These are phyloP conservation scores for Megathymus violae DNA, from an alignment of 1,140 invertebrate species.

Conservation along the genomic window DNA sequence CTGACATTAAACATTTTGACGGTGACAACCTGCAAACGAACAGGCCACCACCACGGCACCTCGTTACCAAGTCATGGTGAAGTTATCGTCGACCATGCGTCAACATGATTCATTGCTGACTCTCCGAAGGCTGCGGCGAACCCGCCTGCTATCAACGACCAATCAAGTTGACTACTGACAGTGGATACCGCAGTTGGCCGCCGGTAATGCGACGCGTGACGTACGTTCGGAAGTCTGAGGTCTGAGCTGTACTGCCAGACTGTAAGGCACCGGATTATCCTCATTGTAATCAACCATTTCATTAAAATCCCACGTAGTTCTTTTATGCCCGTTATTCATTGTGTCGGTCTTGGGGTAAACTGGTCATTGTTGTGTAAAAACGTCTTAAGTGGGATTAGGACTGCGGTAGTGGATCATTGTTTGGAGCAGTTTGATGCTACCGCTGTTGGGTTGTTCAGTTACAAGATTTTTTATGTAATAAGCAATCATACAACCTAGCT, in stretches of 20 bases:
- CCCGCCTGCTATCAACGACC: no score
- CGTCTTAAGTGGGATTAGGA: conserved; percentile 64
- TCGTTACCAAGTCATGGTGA: no score
- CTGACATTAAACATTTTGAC: no score
- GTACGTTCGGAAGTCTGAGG: conserved; percentile 11
- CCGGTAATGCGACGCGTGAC: neutral
- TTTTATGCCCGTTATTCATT: conserved; percentile 44
- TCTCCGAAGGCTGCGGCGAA: no score
- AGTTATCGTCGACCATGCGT: no score
- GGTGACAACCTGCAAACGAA: no score
- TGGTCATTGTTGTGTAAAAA: conserved; percentile 57
- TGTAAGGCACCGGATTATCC: conserved; percentile 55
- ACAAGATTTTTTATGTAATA: neutral
- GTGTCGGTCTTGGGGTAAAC: conserved; percentile 53
- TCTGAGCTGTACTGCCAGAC: conserved; percentile 47
- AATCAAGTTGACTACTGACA: no score
- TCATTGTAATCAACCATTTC: conserved; percentile 58
- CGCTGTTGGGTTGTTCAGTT: conserved; percentile 28
- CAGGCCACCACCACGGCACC: no score
- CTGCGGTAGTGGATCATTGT: conserved; percentile 39
- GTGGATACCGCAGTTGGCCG: neutral
- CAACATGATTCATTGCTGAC: no score
- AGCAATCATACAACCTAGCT: no score
- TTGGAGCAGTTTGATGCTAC: conserved; percentile 45
- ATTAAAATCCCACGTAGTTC: conserved; percentile 54